Base-by-base conservation (phyloP, 2,888 invertebrate species). In the Leptarthrus brevirostris region DNA sequence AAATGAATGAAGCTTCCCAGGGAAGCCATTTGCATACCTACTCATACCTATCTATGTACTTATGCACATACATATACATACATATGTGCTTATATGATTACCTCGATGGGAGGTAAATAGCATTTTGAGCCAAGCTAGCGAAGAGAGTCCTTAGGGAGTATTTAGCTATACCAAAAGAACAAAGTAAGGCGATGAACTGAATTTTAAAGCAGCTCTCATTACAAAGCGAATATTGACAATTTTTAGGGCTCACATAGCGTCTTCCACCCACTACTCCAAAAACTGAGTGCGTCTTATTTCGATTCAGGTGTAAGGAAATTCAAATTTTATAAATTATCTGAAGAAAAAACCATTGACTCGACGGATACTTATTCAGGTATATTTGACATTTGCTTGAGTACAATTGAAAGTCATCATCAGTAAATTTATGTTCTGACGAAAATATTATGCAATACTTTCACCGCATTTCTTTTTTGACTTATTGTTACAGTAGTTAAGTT, bases 61-160 rank as follows among this genome's bases (percentile, higher is more conserved):
- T 12, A 16, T 14, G 20, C 53, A 53, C 53, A 14, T 53, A 53
- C 53, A 53, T 22, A 14, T 53, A 22, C 53, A 18, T 53, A 53
- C 16, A 14, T 22, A 22, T 10, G 6, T 12, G n/a, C 20, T 26
- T 24, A 66, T 47, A 66, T 66, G 66, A 47, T 66, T 66, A 66
- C 66, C 66, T 66, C 47, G 66, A 66, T 66, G 66, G 66, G 66
- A 49, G 66, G 49, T 66, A 66, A 66, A 66, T 66, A 49, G 66
- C 66, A 66, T 66, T 44, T 49, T 66, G 47, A 66, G 66, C 26
- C 47, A 66, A 26, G 66, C 47, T 47, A 66, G 66, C 47, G 66
- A 66, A 47, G 24, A n/a, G 49, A 66, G 66, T 66, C 66, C 66
- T 66, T 49, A 47, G 66, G 66, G 66, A 66, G 66, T 66, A 66